Evolutionary conservation across 2,113 vertebrate genomes (phyloP).

Genomic region (Asarcornis scutulata): DNA sequence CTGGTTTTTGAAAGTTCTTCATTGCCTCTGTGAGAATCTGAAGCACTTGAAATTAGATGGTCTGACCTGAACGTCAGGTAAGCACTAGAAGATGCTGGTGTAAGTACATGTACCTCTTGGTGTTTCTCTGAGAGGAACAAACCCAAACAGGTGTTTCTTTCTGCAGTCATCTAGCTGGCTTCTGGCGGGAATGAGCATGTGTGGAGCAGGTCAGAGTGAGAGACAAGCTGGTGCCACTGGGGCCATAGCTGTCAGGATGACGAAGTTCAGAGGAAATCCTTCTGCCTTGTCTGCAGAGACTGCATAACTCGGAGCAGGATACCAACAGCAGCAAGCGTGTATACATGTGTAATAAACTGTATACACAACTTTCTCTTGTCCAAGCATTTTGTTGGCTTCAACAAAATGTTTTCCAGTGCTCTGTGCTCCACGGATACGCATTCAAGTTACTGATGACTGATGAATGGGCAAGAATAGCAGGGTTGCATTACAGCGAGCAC

Average conservation of each 20-base stretch:
- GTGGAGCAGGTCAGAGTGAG: not conserved
- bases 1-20: not conserved
- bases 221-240: not conserved
- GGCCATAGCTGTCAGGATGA: not conserved
- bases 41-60: not conserved
- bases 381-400: slow-evolving; percentile 8
- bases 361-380: slow-evolving; percentile 14
- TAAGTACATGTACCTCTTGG: not conserved
- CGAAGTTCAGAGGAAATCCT: slow-evolving; percentile 1
- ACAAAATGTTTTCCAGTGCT: not conserved
- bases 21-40: not conserved
- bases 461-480: not conserved
- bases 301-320: not conserved
- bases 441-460: slow-evolving; percentile 20
- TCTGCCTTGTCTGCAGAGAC: not conserved
- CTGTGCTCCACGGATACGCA: not conserved
- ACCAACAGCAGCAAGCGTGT: not conserved
- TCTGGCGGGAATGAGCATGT: not conserved
- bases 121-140: not conserved
- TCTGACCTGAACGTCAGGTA: not conserved
- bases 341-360: slow-evolving; percentile 30
- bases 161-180: not conserved
- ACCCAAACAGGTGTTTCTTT: not conserved
- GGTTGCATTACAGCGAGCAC: not conserved
- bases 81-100: not conserved